Percentiles rank a stretch among this genome's conserved stretches.
phyloP scores from a whole-genome alignment of 2,888 invertebrate species.

The Tachina grossa region DNA sequence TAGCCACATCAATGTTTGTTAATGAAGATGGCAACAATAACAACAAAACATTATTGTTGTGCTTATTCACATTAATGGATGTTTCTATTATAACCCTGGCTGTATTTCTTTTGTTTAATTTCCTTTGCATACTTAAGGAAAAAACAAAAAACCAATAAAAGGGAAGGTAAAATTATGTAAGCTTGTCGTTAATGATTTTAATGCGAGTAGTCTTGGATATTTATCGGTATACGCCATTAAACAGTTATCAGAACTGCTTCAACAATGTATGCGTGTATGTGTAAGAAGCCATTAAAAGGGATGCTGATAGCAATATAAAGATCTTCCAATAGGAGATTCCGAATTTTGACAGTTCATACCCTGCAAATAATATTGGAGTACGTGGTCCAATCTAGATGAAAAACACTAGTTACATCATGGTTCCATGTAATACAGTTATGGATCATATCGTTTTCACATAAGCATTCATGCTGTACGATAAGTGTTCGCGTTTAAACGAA shows the following conservation, averaged over 20 bases:
- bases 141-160: not conserved
- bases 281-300: no score
- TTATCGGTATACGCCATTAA: constrained; percentile 10
- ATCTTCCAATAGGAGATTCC: no score
- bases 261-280: not conserved
- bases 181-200: constrained; percentile 34
- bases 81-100: constrained; percentile 38
- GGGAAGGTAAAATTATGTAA: constrained; percentile 51
- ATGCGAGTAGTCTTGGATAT: not conserved
- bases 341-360: no score
- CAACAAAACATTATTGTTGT: constrained; percentile 52
- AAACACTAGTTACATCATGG: no score
- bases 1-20: constrained; percentile 53
- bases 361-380: no score
- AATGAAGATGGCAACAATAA: constrained; percentile 47
- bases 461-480: no score
- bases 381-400: no score
- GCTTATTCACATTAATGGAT: constrained; percentile 57
- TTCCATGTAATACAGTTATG: no score
- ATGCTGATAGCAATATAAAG: no score
- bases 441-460: no score
- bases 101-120: constrained; percentile 11
- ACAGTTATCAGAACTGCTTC: constrained; percentile 21
- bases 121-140: constrained; percentile 17
- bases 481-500: no score